These are phyloP conservation scores for Eupeodes corollae DNA, from an alignment of 1,140 invertebrate genomes.

Conservation along the genomic window DNA sequence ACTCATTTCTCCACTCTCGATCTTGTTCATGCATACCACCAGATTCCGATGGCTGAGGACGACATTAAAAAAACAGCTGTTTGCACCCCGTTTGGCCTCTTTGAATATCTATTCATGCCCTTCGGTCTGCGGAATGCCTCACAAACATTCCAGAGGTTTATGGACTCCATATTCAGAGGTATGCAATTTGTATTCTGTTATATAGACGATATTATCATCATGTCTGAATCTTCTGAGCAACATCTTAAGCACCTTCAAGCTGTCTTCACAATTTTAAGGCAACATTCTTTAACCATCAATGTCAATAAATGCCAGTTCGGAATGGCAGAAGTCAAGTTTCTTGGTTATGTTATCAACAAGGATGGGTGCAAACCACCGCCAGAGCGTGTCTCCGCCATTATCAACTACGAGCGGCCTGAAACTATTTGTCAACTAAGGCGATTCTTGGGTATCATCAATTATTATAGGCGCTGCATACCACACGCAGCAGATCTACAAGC, in stretches of 20 bases:
- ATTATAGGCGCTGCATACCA: conserved; percentile 23
- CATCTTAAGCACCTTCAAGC: conserved; percentile 19
- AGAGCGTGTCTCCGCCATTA: conserved; percentile 13
- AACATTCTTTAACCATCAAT: conserved; percentile 16
- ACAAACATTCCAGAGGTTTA: conserved; percentile 41
- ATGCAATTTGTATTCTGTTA: conserved; percentile 25
- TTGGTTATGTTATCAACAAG: conserved; percentile 11
- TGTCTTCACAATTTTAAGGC: conserved; percentile 8
- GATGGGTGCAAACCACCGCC: conserved; percentile 9
- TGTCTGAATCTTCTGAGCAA: conserved; percentile 16
- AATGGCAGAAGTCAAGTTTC: conserved; percentile 11
- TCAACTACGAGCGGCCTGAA: conserved; percentile 13
- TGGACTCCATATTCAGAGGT: conserved; percentile 36
- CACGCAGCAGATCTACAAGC: conserved; percentile 17
- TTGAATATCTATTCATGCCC: conserved; percentile 14
- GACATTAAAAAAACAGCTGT: conserved; percentile 35
- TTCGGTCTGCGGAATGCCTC: conserved; percentile 32
- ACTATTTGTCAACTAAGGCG: conserved; percentile 16
- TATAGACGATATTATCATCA: conserved; percentile 35
- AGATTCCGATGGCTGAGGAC: conserved; percentile 23
- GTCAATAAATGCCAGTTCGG: conserved; percentile 23
- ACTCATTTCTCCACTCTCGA: conserved; percentile 39
- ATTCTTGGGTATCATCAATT: conserved; percentile 33
- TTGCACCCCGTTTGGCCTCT: conserved; percentile 27
- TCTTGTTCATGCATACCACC: conserved; percentile 40